phyloP scores from a whole-genome alignment of 2,113 vertebrate genomes.

The Dicentrarchus labrax region DNA sequence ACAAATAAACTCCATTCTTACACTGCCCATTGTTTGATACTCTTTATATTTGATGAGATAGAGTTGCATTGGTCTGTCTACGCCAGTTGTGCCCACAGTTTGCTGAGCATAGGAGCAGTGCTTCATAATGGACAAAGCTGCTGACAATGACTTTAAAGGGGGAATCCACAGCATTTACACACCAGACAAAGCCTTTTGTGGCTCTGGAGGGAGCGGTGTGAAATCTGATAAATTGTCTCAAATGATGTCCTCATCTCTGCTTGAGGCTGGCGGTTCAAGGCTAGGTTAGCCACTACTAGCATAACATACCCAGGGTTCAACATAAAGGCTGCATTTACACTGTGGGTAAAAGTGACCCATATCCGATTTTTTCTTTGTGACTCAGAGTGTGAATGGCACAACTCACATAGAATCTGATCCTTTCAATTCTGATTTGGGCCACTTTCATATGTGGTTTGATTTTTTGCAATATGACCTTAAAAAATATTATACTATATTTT shows the following conservation, averaged over 20 bases:
- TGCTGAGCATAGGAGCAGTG: background rate
- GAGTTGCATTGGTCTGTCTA: constrained; percentile 30
- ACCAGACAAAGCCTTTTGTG: background rate
- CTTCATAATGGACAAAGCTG: constrained; percentile 23
- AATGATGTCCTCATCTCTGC: too few relatives aligned
- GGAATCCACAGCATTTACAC: background rate
- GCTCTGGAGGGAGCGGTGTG: background rate
- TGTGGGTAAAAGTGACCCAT: too few relatives aligned
- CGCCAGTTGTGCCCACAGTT: constrained; percentile 9
- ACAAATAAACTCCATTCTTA: constrained; percentile 48
- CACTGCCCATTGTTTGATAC: constrained; percentile 36
- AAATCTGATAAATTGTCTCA: background rate
- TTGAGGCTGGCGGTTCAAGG: background rate
- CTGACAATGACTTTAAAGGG: constrained; percentile 4
- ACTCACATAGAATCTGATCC: too few relatives aligned
- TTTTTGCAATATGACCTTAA: too few relatives aligned
- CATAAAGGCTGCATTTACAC: too few relatives aligned
- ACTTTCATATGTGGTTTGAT: too few relatives aligned
- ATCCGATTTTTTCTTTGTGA: too few relatives aligned
- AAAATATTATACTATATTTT: too few relatives aligned
- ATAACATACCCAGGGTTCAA: too few relatives aligned
- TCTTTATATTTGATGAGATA: constrained; percentile 40
- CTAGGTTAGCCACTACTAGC: background rate
- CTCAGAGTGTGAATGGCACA: too few relatives aligned
- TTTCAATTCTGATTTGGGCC: too few relatives aligned